Evolutionary conservation across 2,888 invertebrate species (phyloP).

Genomic region (Athripsodes cinereus): DNA sequence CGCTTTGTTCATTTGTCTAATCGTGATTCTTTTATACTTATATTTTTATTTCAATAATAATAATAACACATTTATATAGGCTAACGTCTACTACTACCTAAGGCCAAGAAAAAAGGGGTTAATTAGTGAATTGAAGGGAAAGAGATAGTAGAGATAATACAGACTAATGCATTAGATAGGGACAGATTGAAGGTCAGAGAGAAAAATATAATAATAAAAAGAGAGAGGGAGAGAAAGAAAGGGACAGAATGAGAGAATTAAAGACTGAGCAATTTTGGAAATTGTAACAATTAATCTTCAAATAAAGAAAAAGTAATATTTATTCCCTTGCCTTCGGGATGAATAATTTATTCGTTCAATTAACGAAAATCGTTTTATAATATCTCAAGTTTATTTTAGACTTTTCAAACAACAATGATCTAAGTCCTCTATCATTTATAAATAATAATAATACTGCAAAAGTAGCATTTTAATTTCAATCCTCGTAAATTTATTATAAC

Average conservation of each 20-base stretch:
- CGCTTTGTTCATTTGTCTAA: too few relatives aligned
- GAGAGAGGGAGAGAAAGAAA: neutral
- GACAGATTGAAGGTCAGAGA: neutral
- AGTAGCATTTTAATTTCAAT: too few relatives aligned
- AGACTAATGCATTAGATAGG: neutral
- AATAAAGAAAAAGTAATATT: neutral
- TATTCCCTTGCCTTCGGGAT: neutral
- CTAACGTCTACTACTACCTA: too few relatives aligned
- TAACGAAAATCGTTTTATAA: constrained; percentile 1
- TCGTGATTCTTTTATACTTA: too few relatives aligned
- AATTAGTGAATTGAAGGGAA: neutral
- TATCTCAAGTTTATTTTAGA: neutral
- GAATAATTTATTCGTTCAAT: constrained; percentile 2
- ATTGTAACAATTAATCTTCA: constrained; percentile 2
- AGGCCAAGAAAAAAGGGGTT: neutral
- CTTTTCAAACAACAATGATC: neutral
- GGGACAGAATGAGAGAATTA: neutral
- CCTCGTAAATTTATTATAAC: too few relatives aligned
- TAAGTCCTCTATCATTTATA: too few relatives aligned
- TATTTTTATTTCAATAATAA: too few relatives aligned
- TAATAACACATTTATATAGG: too few relatives aligned
- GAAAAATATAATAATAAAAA: neutral
- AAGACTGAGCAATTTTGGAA: neutral
- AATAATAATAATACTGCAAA: too few relatives aligned
- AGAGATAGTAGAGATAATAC: neutral